These are phyloP conservation scores for Melanogrammus aeglefinus DNA, from an alignment of 2,797 vertebrate genomes.

Conservation along the genomic window DNA sequence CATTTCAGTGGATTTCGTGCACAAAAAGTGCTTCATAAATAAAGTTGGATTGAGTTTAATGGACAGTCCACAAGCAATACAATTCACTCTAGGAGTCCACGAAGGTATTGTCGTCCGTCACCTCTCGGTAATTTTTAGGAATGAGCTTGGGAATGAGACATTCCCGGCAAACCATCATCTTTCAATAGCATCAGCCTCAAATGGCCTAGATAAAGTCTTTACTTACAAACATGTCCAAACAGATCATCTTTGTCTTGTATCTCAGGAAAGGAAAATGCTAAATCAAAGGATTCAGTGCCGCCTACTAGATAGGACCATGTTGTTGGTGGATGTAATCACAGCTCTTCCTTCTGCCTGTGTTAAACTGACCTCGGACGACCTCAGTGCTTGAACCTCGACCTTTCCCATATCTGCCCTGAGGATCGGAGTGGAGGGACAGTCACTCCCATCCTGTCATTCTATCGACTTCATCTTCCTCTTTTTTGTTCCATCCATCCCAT, in stretches of 20 bases:
- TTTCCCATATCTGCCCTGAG: conserved; percentile 47
- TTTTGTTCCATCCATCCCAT: conserved; percentile 20
- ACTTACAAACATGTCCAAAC: background rate
- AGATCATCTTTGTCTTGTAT: conserved; percentile 21
- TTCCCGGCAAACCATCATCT: background rate
- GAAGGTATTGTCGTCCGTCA: background rate
- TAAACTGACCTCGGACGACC: conserved; percentile 41
- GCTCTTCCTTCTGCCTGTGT: background rate
- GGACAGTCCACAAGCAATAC: background rate
- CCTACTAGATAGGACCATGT: background rate
- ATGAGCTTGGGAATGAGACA: background rate
- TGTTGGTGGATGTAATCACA: background rate
- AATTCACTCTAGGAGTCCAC: background rate
- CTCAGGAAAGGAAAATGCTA: background rate
- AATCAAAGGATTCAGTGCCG: background rate
- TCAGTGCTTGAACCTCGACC: conserved; percentile 41
- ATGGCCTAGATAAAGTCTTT: background rate
- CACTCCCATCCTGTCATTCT: conserved; percentile 58
- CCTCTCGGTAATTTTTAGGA: background rate
- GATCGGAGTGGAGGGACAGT: conserved; percentile 32
- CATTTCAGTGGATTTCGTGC: background rate
- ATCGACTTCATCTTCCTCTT: conserved; percentile 24
- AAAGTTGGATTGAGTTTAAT: background rate
- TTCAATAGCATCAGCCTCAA: background rate
- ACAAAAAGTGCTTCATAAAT: background rate